A percentile compares a stretch with the other conserved stretches of the same genome.
These are phyloP conservation scores for Chascanopsetta lugubris DNA, from an alignment of 2,113 vertebrate species.

Conservation along the genomic window DNA sequence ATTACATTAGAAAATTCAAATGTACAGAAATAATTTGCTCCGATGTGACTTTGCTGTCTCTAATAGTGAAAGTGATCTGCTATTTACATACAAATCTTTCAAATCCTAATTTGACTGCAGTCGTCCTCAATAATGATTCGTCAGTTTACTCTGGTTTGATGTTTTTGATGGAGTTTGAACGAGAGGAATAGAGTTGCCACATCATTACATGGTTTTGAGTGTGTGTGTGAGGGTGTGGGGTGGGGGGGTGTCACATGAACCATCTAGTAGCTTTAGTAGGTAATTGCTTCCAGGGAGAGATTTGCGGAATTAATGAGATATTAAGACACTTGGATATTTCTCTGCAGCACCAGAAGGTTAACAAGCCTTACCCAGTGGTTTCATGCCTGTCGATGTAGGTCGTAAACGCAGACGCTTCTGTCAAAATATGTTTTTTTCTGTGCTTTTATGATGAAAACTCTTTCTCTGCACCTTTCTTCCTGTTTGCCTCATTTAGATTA, in stretches of 20 bases:
- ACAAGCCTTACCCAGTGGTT: too few species aligned
- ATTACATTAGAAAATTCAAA: background rate
- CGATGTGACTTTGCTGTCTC: background rate
- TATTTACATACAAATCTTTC: background rate
- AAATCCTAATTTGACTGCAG: conserved; percentile 3
- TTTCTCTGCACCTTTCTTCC: background rate
- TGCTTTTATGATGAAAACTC: too few species aligned
- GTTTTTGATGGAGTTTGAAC: conserved; percentile 35
- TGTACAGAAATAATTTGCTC: background rate
- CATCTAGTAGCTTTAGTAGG: conserved; percentile 32
- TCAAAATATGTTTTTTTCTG: too few species aligned
- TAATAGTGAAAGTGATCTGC: background rate
- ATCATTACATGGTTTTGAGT: conserved; percentile 43
- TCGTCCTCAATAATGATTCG: conserved; percentile 7
- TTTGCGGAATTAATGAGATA: conserved; percentile 7
- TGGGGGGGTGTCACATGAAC: conserved; percentile 19
- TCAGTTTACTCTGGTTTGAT: conserved; percentile 30
- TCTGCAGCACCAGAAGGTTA: too few species aligned
- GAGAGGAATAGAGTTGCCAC: conserved; percentile 48
- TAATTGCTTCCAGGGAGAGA: conserved; percentile 23
- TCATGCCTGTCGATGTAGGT: background rate
- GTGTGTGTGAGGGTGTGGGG: too few species aligned
- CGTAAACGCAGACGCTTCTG: too few species aligned
- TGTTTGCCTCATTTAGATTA: conserved; percentile 2
- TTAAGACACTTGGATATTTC: conserved; percentile 11